Evolutionary conservation across 2,113 vertebrate species (phyloP).

Genomic region (Isichthys henryi): DNA sequence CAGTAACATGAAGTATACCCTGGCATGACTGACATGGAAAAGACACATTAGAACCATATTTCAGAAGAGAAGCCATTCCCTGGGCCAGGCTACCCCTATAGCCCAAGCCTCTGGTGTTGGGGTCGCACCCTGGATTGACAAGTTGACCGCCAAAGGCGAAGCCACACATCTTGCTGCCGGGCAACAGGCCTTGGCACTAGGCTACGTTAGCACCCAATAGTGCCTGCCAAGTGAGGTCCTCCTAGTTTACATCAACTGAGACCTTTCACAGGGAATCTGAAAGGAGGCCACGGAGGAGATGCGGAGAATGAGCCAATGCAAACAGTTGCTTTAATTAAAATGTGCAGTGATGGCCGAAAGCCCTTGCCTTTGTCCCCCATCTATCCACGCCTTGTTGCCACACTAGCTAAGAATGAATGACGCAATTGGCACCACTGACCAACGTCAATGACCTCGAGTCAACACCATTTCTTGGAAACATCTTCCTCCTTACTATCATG

Average conservation of each 20-base stretch:
- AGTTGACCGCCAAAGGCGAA: not conserved
- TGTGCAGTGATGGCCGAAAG: not conserved
- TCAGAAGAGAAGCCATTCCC: not conserved
- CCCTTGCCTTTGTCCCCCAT: not conserved
- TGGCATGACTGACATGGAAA: not conserved
- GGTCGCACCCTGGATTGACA: not conserved
- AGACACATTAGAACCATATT: not conserved
- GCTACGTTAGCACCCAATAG: not conserved
- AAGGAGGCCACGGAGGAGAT: not conserved
- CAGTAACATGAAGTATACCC: not conserved
- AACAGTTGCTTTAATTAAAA: not conserved
- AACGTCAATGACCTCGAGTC: not conserved
- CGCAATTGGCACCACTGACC: not conserved
- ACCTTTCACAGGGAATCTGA: slow-evolving; percentile 6
- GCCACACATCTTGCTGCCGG: not conserved
- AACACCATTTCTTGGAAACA: not conserved
- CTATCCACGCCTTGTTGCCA: not conserved
- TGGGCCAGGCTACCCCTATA: not conserved
- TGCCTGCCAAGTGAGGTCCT: not conserved
- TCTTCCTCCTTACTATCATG: not conserved
- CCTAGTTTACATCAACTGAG: not conserved
- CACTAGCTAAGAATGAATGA: not conserved
- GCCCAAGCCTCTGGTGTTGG: not conserved
- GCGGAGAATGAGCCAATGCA: not conserved
- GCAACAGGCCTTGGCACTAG: not conserved